phyloP scores from a whole-genome alignment of 1,140 invertebrate genomes.

The Catajapyx aquilonaris region DNA sequence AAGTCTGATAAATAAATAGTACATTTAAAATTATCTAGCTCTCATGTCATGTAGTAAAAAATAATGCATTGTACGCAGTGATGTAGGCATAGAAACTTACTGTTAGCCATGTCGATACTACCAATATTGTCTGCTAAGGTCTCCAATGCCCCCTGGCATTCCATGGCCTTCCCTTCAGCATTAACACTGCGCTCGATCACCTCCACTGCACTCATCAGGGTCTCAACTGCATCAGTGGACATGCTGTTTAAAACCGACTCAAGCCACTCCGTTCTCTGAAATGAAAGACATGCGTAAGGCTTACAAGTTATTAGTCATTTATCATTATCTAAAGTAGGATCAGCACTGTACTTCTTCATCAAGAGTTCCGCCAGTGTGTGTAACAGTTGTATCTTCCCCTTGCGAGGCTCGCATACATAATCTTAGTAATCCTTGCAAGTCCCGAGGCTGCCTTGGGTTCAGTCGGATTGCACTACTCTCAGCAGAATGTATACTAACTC shows the following conservation, averaged over 20 bases:
- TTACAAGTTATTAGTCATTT: constrained; percentile 1
- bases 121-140: constrained; percentile 38
- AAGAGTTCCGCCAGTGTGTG: constrained; percentile 25
- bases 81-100: constrained; percentile 22
- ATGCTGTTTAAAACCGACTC: constrained; percentile 39
- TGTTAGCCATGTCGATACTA: constrained; percentile 48
- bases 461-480: too few species aligned
- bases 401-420: constrained; percentile 39
- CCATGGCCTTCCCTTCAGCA: constrained; percentile 28
- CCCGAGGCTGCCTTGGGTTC: constrained; percentile 22
- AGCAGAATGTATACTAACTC: too few species aligned
- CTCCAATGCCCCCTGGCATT: constrained; percentile 31
- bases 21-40: background rate
- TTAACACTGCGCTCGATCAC: constrained; percentile 29
- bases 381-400: constrained; percentile 27
- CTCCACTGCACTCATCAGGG: constrained; percentile 34
- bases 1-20: constrained; percentile 34
- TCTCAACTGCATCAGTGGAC: constrained; percentile 37
- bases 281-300: constrained; percentile 11
- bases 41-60: background rate
- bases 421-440: constrained; percentile 33
- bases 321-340: background rate
- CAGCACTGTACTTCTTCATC: constrained; percentile 30
- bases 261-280: constrained; percentile 43
- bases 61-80: background rate